Base-by-base conservation (phyloP, 2,888 invertebrate species). In the Barypeithes pellucidus region DNA sequence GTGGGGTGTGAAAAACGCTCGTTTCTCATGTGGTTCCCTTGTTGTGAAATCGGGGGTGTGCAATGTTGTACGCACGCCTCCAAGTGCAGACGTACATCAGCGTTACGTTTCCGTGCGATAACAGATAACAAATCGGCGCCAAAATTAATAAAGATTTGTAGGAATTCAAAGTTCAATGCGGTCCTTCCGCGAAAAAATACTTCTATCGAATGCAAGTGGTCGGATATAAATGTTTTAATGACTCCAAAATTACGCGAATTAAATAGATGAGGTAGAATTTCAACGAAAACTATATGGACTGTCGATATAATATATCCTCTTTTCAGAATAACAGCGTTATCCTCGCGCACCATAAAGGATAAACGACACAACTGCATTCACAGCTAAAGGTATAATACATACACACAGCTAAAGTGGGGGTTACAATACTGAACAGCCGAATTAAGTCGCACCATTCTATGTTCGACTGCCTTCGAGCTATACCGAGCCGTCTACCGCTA, bases 381-480 rank as follows among this genome's bases (percentile, higher is more conserved):
- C 52, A 45, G 11, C 20, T 62, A 62, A 63, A 50, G 63, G 62
- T 62, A 20, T 8, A 39, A 36, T 18, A 52, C 50, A 65, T n/a
- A n/a, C 52, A 39, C 45, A 33, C 45, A 14, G 20, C 36, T 61
- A 41, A 66, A 72, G 66, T 60, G 59, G 62, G 52, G 65, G 20
- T 50, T 22, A 65, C 45, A 71, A 45, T 65, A 71, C 59, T 45
- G 65, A 22, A 8, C 57, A 59, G 59, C 57, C 54, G 65, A 24
- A 59, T 54, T 57, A 45, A 62, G 68, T 60, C 54, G 33, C 41
- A 68, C 63, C 73, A 73, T 73, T 73, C 73, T 62, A 9, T 41
- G 62, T 68, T 61, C 65, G 63, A 59, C 73, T 65, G 36, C 59
- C 45, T 73, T 24, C 43, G 45, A 43, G 41, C 43, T 22, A 52